These are phyloP conservation scores for Zosterops japonicus DNA, from an alignment of 2,113 vertebrate species.

Conservation along the genomic window DNA sequence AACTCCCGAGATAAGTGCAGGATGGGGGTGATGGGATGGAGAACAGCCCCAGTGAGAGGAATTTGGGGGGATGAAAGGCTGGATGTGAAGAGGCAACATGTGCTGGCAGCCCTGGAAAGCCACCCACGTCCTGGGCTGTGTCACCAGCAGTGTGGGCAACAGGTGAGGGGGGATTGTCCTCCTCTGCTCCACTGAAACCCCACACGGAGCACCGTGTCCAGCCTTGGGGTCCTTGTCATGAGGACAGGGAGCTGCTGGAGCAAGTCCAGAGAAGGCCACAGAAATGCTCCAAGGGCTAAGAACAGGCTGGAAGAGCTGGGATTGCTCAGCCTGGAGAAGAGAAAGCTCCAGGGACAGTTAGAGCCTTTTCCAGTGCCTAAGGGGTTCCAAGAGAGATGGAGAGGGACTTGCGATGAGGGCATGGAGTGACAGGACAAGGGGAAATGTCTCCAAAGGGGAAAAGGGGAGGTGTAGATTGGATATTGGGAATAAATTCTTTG, in stretches of 20 bases:
- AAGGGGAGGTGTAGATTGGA: background rate
- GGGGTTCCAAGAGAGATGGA: background rate
- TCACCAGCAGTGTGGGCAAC: background rate
- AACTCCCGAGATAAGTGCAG: fast-evolving
- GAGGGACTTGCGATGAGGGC: background rate
- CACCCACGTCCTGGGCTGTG: background rate
- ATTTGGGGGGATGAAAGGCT: background rate
- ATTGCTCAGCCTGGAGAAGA: background rate
- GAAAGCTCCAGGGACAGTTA: background rate
- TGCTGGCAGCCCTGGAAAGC: background rate
- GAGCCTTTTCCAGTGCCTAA: background rate
- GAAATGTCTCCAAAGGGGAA: background rate
- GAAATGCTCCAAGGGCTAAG: background rate
- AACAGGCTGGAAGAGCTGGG: background rate
- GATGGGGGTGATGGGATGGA: background rate
- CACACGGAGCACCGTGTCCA: background rate
- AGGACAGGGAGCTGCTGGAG: background rate
- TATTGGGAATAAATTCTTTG: background rate
- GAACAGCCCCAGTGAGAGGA: background rate
- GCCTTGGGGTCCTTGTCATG: too few relatives aligned
- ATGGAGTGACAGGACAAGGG: background rate
- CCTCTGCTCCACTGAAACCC: too few relatives aligned
- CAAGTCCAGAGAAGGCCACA: background rate
- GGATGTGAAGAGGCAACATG: background rate
- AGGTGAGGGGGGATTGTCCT: background rate